Evolutionary conservation across 2,797 vertebrate genomes (phyloP).

Genomic region (Cryptoprocta ferox): DNA sequence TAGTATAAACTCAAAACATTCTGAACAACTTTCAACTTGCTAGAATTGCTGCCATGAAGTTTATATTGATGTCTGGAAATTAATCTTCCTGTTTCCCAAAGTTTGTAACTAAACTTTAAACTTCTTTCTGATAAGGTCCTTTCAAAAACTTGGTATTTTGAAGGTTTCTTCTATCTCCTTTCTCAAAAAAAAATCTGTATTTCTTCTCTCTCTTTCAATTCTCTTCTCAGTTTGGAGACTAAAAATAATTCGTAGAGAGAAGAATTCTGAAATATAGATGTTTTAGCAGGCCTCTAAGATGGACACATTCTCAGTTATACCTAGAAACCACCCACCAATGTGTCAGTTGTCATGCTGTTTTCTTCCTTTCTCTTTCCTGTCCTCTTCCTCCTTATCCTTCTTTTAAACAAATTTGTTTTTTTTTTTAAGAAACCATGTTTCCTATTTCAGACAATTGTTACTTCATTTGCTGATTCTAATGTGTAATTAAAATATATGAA

Average conservation of each 20-base stretch:
- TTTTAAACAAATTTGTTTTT: neutral
- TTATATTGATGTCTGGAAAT: neutral
- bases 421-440: neutral
- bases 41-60: neutral
- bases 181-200: neutral
- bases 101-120: neutral
- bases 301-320: neutral
- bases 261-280: neutral
- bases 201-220: neutral
- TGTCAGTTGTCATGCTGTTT: neutral
- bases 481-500: conserved; percentile 11
- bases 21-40: neutral
- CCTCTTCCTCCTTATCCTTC: conserved; percentile 42
- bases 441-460: conserved; percentile 27
- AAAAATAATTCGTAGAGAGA: neutral
- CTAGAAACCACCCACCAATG: neutral
- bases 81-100: neutral
- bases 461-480: conserved; percentile 40
- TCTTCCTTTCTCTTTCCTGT: conserved; percentile 19
- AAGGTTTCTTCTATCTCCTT: neutral
- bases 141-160: neutral
- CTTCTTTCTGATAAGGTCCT: neutral
- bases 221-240: neutral
- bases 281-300: neutral
- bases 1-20: neutral